phyloP scores from a whole-genome alignment of 2,113 vertebrate genomes.

The Erythrolamprus reginae region DNA sequence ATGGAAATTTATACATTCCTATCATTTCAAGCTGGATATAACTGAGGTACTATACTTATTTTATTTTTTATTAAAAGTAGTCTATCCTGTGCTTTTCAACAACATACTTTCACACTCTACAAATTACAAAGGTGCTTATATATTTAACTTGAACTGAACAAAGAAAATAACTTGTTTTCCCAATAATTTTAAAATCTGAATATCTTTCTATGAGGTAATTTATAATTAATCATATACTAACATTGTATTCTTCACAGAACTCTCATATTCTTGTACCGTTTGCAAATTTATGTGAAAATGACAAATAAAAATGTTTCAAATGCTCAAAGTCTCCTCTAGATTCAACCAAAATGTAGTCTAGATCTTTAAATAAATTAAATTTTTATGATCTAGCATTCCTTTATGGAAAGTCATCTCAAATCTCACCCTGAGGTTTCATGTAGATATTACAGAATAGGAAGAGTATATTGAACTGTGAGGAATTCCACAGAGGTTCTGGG shows the following conservation, averaged over 20 bases:
- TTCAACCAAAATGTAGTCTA: slow-evolving; percentile 12
- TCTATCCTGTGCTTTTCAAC: slow-evolving; percentile 55
- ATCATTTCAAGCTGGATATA: slow-evolving; percentile 36
- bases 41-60: slow-evolving; percentile 43
- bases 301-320: slow-evolving; percentile 78
- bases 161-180: slow-evolving; percentile 58
- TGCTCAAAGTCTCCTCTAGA: slow-evolving; percentile 45
- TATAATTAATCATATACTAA: slow-evolving; percentile 72
- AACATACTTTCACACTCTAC: slow-evolving; percentile 53
- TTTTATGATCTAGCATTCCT: neutral
- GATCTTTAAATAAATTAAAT: neutral
- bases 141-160: slow-evolving; percentile 77
- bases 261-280: slow-evolving; percentile 69
- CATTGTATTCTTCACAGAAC: slow-evolving; percentile 68
- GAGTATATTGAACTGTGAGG: neutral
- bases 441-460: neutral
- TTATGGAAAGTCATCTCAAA: neutral
- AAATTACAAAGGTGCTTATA: slow-evolving; percentile 71
- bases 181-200: slow-evolving; percentile 59
- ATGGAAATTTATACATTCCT: slow-evolving; percentile 7
- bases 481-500: neutral
- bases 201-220: slow-evolving; percentile 67
- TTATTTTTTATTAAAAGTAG: slow-evolving; percentile 44
- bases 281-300: slow-evolving; percentile 75
- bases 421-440: neutral